Evolutionary conservation across 2,113 vertebrate species (phyloP).

Genomic region (Pangasianodon hypophthalmus): DNA sequence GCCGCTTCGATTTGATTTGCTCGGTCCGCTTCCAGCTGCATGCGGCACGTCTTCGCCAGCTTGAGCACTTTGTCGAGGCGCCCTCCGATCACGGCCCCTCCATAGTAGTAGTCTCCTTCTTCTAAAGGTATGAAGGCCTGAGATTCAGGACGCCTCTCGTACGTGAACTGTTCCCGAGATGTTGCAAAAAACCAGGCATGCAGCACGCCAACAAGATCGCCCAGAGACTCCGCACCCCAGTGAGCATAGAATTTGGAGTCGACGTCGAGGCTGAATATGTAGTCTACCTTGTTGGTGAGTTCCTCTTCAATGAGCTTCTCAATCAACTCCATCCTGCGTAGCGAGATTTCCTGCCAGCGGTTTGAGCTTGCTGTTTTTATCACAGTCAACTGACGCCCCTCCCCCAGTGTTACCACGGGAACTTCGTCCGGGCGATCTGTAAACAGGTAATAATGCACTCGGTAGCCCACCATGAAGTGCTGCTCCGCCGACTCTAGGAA

Average conservation of each 20-base stretch:
- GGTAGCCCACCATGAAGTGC: background rate
- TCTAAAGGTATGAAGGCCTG: background rate
- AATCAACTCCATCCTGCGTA: background rate
- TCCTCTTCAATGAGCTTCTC: background rate
- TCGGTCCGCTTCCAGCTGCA: no score
- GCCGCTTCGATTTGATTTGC: no score
- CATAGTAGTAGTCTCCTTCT: constrained; percentile 4
- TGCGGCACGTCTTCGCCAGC: background rate
- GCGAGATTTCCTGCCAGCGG: constrained; percentile 15
- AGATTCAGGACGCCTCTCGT: background rate
- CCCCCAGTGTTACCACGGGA: background rate
- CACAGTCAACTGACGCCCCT: background rate
- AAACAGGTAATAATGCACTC: constrained; percentile 7
- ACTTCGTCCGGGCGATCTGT: background rate
- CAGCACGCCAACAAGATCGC: background rate
- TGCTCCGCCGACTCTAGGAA: background rate
- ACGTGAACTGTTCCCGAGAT: background rate
- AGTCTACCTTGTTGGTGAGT: background rate
- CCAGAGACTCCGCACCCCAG: constrained; percentile 5
- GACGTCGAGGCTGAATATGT: background rate
- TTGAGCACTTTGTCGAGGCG: background rate
- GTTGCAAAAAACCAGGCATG: background rate
- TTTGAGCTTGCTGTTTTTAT: background rate
- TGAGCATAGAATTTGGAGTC: constrained; percentile 5
- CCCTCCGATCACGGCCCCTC: background rate